Percentiles rank a stretch among this genome's conserved stretches.
phyloP scores from a whole-genome alignment of 1,140 invertebrate genomes.

The Lasaia peninsularis region DNA sequence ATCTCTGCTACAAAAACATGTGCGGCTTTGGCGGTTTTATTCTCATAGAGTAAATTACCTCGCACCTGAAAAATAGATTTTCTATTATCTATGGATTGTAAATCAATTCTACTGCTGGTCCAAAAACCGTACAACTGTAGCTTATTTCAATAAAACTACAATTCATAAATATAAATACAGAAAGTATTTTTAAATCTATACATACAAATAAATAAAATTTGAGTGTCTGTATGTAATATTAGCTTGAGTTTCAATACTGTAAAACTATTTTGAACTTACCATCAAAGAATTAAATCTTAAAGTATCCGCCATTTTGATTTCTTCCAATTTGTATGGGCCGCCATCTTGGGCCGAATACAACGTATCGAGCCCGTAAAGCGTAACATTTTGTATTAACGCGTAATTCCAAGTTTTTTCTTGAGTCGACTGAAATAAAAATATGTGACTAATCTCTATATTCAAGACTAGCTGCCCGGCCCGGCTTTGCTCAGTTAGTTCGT shows the following conservation, averaged over 20 bases:
- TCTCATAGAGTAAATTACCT: slow-evolving; percentile 28
- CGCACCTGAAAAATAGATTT: slow-evolving; percentile 23
- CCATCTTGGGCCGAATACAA: slow-evolving; percentile 39
- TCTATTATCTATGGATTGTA: no score
- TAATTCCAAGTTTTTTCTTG: slow-evolving; percentile 12
- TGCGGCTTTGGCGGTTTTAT: slow-evolving; percentile 19
- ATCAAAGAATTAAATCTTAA: slow-evolving; percentile 44
- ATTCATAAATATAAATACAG: no score
- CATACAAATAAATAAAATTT: no score
- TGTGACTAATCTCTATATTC: background rate
- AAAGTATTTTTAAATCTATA: no score
- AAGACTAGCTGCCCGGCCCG: no score
- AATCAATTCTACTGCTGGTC: no score
- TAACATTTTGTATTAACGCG: slow-evolving; percentile 26
- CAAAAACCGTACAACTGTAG: no score
- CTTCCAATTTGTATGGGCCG: slow-evolving; percentile 36
- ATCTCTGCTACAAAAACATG: slow-evolving; percentile 36
- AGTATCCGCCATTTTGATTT: slow-evolving; percentile 33
- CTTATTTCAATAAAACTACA: no score
- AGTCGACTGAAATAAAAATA: slow-evolving; percentile 20
- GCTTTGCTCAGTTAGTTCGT: no score
- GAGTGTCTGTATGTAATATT: no score
- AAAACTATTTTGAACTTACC: slow-evolving; percentile 26
- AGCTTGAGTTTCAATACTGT: no score
- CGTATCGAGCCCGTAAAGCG: slow-evolving; percentile 44